Evolutionary conservation across 2,797 vertebrate species (phyloP).

Genomic region (Dallia pectoralis): DNA sequence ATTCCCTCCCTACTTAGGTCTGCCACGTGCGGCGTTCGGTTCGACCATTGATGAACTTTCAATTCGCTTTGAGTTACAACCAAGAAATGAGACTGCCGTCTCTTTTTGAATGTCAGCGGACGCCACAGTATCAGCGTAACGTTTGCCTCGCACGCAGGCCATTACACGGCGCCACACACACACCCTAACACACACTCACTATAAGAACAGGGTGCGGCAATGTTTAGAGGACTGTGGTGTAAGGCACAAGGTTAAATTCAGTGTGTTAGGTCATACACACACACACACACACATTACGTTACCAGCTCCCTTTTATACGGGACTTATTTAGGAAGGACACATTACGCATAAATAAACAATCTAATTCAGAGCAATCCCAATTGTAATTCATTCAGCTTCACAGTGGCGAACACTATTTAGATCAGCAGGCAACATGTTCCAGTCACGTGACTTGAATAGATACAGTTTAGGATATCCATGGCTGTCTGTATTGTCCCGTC

Average conservation of each 20-base stretch:
- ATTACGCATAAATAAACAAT: no score
- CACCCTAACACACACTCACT: conserved; percentile 43
- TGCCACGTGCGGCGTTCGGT: conserved; percentile 49
- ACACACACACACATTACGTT: background rate
- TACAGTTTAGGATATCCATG: no score
- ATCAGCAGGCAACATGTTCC: conserved; percentile 29
- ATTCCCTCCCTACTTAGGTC: conserved; percentile 46
- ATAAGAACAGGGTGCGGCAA: conserved; percentile 51
- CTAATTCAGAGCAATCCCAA: no score
- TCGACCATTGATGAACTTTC: conserved; percentile 43
- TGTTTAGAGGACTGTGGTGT: conserved; percentile 52
- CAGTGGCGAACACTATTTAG: no score
- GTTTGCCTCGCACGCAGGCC: conserved; percentile 59
- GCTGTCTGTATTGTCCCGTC: no score
- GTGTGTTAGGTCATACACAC: conserved; percentile 3
- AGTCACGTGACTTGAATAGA: background rate
- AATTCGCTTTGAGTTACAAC: conserved; percentile 20
- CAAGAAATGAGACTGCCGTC: conserved; percentile 33
- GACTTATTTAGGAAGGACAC: no score
- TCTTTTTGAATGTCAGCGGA: conserved; percentile 66
- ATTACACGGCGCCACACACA: conserved; percentile 21
- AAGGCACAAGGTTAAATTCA: conserved; percentile 34
- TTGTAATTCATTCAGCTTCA: background rate
- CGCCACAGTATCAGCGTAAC: conserved; percentile 65
- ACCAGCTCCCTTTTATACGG: no score